Evolutionary conservation across 2,113 vertebrate genomes (phyloP), one percentile per base, ranked within the genome.

Genomic region (Siphamia tubifer): DNA sequence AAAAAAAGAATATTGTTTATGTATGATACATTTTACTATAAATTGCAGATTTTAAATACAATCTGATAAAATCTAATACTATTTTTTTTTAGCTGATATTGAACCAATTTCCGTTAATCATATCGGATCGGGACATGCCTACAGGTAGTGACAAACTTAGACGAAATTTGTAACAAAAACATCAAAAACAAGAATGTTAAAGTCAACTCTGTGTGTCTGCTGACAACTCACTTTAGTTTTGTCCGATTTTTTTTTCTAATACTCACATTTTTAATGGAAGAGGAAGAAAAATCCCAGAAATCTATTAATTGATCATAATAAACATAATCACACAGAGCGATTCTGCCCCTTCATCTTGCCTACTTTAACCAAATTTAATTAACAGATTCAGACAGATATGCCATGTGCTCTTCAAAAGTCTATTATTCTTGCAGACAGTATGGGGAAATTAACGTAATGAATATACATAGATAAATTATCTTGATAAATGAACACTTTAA

Each of bases 311-410:
- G 47, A 58, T 63, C 20, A 2, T 8, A 20, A 45, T 24, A 15
- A 48, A 31, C 51, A 21, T 62, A 69, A 56, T 75, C 27, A 51
- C 39, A 17, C 17, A 11, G 23, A 15, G 27, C 21, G 31, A 53
- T 43, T 32, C 17, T 27, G 16, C 30, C 53, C 20, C 30, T 54
- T 62, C 28, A 66, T 57, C 42, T 60, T n/a, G 6, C 36, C 62
- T 36, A 3, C 24, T 62, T 44, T 38, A 16, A 35, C 35, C 12
- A 10, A 28, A 43, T 61, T 69, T 57, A 70, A 83, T 65, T 66
- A 47, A 54, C 11, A 19, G 8, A 61, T 11, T 21, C 30, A 8
- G 34, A 49, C 36, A 36, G 58, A 36, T 36, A 19, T 16, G 44
- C 15, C 36, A 5, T 31, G 13, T 17, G 35, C 8, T 40, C 19